Evolutionary conservation across 2,113 vertebrate species (phyloP), one percentile per base, ranked within the genome.

Genomic region (Lepisosteus osseus): DNA sequence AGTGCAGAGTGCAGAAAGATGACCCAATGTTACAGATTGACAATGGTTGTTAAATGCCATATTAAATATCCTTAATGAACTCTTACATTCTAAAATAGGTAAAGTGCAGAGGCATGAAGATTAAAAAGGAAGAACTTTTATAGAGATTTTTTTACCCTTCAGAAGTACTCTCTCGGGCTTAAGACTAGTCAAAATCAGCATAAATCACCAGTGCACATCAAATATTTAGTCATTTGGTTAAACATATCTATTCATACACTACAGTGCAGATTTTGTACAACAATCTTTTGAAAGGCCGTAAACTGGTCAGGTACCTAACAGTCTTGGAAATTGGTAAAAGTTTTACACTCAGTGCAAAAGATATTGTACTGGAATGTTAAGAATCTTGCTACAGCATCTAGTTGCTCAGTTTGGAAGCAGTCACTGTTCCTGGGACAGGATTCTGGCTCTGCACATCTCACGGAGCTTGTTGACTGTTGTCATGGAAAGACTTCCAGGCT

Each of bases 401-500:
- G 2, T 15, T 17, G 14, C 6, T 12, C 29, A 4, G 5, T 11
- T 4, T 40, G 41, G 54, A 54, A 44, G 41, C 62, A 65, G 63
- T 73, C 75, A 59, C 1, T 74, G 88, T 74, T 92, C 88, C 79
- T 94, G 92, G 7, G 85, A 84, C 76, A 87, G 76, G 55, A 97
- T 47, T 72, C 77, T 84, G 0, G 88, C 85, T 73, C 89, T 84
- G 80, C 92, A 94, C 7, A 76, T 89, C 80, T 94, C 92, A 44
- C 97, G 88, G 41, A 98, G 90, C 80, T 89, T 94, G 74, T 81
- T 74, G 69, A 99, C 84, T 11, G 94, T 93, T 14, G 87, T 67
- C 89, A 84, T 94, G 9, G 95, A 90, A 70, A 99, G 82, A 72
- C 91, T 94, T 69, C 95, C 96, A 0, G 96, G 96, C 65, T 96